Base-by-base conservation (phyloP, 92 coral and sea anemone genomes). In the Zoanthus gigantus region DNA sequence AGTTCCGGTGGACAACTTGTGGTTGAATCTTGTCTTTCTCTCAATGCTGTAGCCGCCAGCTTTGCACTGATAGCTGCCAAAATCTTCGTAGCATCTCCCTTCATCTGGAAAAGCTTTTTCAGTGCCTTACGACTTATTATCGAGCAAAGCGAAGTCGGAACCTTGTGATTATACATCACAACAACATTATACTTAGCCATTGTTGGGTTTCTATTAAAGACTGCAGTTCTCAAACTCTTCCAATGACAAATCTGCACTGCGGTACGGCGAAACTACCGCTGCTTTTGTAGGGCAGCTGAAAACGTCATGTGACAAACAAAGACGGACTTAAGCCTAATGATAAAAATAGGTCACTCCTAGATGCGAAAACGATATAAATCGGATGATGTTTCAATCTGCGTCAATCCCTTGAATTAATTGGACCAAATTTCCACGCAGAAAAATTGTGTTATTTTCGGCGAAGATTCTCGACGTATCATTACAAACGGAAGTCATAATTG, bases 151-250 rank as follows among this genome's bases (percentile, higher is more conserved):
- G 85, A 66, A 8, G 46, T 81, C 13, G 85, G 85, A 14, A 66
- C 61, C 65, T 46, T 81, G 30, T 81, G 75, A 15, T 77, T 77
- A 30, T 81, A 81, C 74, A 29, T 81, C 5, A 37, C 72, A 31
- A 78, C 74, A 16, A 80, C 85, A 63, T 17, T 66, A 53, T 73
- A 81, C 75, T 81, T 81, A 18, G 85, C 85, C 85, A 81, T 81
- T 13, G 12, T 66, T 13, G 50, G 34, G 11, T 6, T 10, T 10
- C 17, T 0, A 8, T 65, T 65, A 16, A 37, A 7, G 13, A 32
- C 7, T 29, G 74, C 74, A 69, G 37, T 69, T 42, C 34, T 45
- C 15, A 14, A 11, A 23, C 60, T 63, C 45, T 46, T 45, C 29
- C 52, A 65, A 28, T 23, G 14, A 23, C 31, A 2, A 9, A 45